Conservation (phyloP, 2,797 vertebrate species). For the Iguana delicatissima region DNA sequence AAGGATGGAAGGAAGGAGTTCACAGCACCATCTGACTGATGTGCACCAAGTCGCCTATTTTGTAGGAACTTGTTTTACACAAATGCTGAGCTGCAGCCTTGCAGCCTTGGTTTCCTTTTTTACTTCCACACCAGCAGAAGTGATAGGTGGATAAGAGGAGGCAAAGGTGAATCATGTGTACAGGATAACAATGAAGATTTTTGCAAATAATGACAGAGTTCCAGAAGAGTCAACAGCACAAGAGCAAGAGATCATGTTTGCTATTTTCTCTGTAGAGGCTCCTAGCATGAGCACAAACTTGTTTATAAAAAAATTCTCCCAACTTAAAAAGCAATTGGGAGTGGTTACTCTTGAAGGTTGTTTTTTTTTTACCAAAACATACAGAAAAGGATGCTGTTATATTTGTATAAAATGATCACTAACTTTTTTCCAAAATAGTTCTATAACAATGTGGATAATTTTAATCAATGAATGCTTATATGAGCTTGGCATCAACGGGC, state of each 20-base stretch:
- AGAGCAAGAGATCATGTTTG: not conserved
- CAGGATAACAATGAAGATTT: not conserved
- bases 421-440: not conserved
- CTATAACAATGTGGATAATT: not conserved
- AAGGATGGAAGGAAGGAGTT: not conserved
- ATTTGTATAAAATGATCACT: not conserved
- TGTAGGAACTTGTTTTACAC: not conserved
- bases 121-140: not conserved
- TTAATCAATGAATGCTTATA: not conserved
- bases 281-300: not conserved
- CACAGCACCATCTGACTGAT: not conserved
- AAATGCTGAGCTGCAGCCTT: not conserved
- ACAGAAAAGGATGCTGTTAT: not conserved
- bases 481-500: not conserved
- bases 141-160: no score
- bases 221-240: not conserved
- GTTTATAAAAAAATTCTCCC: not conserved
- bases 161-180: no score
- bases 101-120: not conserved
- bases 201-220: not conserved
- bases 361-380: not conserved
- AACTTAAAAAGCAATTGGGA: not conserved
- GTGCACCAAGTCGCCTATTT: not conserved
- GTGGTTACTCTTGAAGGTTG: not conserved
- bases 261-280: not conserved